phyloP scores from a whole-genome alignment of 2,888 invertebrate species.

The Nasonovia ribisnigri region DNA sequence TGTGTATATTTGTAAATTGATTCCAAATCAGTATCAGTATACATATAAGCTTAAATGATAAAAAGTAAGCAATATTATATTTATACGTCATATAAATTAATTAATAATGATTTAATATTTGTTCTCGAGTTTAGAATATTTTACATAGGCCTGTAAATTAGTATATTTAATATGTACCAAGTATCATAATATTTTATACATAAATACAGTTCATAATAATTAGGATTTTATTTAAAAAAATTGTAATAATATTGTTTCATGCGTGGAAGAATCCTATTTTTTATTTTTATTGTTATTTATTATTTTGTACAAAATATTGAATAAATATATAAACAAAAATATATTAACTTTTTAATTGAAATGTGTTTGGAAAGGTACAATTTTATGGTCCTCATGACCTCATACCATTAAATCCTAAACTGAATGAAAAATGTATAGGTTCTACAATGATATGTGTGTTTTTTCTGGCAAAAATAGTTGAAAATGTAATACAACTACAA shows the following conservation, averaged over 20 bases:
- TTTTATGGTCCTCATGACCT: background rate
- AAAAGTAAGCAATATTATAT: conserved; percentile 57
- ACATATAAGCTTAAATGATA: conserved; percentile 45
- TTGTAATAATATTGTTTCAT: conserved; percentile 55
- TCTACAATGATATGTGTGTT: background rate
- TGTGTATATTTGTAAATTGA: conserved; percentile 48
- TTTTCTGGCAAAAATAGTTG: background rate
- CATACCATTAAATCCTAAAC: background rate
- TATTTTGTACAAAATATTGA: conserved; percentile 65
- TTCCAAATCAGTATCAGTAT: conserved; percentile 20
- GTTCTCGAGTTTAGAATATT: conserved; percentile 54
- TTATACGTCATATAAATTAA: conserved; percentile 35
- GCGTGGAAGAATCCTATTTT: conserved; percentile 61
- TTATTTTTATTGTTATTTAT: conserved; percentile 65
- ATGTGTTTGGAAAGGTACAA: background rate
- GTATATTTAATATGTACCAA: conserved; percentile 41
- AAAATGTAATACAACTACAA: background rate
- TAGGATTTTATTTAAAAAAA: conserved; percentile 59
- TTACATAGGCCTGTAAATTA: conserved; percentile 51
- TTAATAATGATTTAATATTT: conserved; percentile 30
- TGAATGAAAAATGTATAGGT: background rate
- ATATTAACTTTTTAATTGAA: background rate
- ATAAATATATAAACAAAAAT: conserved; percentile 53
- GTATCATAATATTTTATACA: conserved; percentile 58
- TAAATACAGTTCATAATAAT: conserved; percentile 58